Percentiles rank a stretch among this genome's conserved stretches.
These are phyloP conservation scores for Isichthys henryi DNA, from an alignment of 2,113 vertebrate species.

Conservation along the genomic window DNA sequence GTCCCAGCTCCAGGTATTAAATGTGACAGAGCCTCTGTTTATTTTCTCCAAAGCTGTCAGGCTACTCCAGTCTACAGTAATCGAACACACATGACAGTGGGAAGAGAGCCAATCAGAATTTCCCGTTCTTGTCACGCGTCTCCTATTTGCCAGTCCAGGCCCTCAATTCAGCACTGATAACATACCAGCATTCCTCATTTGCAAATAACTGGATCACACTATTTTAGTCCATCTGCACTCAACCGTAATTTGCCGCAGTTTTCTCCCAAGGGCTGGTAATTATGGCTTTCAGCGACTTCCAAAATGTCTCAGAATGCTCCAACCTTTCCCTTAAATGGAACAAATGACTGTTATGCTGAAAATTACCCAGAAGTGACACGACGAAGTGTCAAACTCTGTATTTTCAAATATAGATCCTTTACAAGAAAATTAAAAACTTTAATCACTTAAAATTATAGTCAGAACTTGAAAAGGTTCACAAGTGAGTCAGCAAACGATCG, in stretches of 20 bases:
- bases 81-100: slow-evolving; percentile 50
- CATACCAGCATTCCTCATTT: slow-evolving; percentile 47
- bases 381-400: not conserved
- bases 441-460: slow-evolving; percentile 18
- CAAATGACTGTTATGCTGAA: slow-evolving; percentile 39
- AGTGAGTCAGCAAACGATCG: slow-evolving; percentile 15
- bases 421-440: slow-evolving; percentile 11
- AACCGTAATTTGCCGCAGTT: slow-evolving; percentile 53
- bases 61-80: slow-evolving; percentile 30
- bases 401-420: slow-evolving; percentile 16
- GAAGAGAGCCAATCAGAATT: slow-evolving; percentile 22
- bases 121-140: slow-evolving; percentile 39
- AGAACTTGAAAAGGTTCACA: slow-evolving; percentile 16
- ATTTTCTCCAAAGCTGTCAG: not conserved
- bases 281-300: slow-evolving; percentile 47
- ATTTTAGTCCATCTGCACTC: slow-evolving; percentile 45
- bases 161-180: slow-evolving; percentile 25
- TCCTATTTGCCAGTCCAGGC: slow-evolving; percentile 30
- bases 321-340: slow-evolving; percentile 27
- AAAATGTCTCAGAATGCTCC: slow-evolving; percentile 43
- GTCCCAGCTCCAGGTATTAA: slow-evolving; percentile 8
- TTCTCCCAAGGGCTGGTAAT: slow-evolving; percentile 48
- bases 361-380: not conserved
- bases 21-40: not conserved
- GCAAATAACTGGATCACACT: slow-evolving; percentile 56